Evolutionary conservation across 2,797 vertebrate genomes (phyloP).

Genomic region (Otus scops): DNA sequence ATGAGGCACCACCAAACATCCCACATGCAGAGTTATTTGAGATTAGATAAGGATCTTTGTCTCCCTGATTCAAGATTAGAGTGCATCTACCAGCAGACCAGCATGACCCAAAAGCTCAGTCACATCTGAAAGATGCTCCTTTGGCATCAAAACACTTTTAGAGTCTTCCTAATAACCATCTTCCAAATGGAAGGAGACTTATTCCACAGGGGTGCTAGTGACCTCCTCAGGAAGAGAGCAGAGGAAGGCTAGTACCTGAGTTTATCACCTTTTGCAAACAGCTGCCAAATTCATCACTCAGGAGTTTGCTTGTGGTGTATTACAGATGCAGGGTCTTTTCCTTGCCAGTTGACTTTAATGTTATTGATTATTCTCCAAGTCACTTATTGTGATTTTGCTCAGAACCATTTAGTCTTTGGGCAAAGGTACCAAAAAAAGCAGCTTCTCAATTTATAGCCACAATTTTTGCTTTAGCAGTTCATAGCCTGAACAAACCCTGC

Average conservation of each 20-base stretch:
- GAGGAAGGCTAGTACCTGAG: neutral
- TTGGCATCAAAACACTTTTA: neutral
- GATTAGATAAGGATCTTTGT: neutral
- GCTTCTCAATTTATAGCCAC: neutral
- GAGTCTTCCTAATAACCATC: neutral
- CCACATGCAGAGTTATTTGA: neutral
- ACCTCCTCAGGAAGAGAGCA: neutral
- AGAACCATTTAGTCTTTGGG: conserved; percentile 15
- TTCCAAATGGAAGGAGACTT: neutral
- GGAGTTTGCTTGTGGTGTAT: conserved; percentile 1
- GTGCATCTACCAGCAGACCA: neutral
- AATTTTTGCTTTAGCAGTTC: conserved; percentile 1
- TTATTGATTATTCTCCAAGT: conserved; percentile 59
- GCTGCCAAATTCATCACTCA: conserved; percentile 30
- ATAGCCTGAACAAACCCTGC: neutral
- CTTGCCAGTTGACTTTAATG: conserved; percentile 43
- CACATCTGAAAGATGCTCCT: neutral
- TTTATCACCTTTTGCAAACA: neutral
- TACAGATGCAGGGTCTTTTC: neutral
- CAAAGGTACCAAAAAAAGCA: conserved; percentile 1
- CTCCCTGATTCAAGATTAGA: neutral
- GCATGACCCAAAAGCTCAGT: neutral
- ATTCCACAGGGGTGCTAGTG: neutral
- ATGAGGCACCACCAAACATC: neutral
- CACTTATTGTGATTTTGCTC: conserved; percentile 36